These are phyloP conservation scores for Drymonia ruficornis DNA, from an alignment of 2,888 invertebrate genomes.

Conservation along the genomic window DNA sequence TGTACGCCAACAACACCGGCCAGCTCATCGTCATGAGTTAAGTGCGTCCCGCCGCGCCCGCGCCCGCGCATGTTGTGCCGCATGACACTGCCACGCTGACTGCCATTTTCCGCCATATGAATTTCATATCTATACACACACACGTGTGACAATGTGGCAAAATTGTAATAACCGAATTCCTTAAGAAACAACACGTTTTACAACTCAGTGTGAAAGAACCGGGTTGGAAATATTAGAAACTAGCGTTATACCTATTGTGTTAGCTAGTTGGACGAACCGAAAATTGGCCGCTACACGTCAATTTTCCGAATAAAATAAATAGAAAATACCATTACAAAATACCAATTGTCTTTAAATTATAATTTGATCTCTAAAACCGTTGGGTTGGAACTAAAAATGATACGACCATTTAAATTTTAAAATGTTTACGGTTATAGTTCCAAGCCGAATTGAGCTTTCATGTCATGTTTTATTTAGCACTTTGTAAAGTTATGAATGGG, in stretches of 20 bases:
- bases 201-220: neutral
- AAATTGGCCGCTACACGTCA: constrained; percentile 22
- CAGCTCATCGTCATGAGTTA: constrained; percentile 89
- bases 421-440: constrained; percentile 19
- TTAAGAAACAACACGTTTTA: neutral
- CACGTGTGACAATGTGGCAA: neutral
- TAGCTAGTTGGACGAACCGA: constrained; percentile 22
- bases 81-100: constrained; percentile 29
- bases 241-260: constrained; percentile 26
- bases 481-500: constrained; percentile 7
- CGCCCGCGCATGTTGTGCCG: neutral
- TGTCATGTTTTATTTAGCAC: constrained; percentile 23
- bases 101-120: constrained; percentile 10
- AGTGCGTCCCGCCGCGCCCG: constrained; percentile 27
- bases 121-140: neutral
- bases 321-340: constrained; percentile 23
- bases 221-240: constrained; percentile 24
- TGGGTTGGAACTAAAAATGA: constrained; percentile 31
- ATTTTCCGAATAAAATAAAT: constrained; percentile 25
- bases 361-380: constrained; percentile 38
- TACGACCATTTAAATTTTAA: constrained; percentile 18
- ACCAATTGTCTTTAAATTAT: constrained; percentile 33
- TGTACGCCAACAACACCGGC: constrained; percentile 94
- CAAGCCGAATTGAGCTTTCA: constrained; percentile 18
- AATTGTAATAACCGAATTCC: neutral